Evolutionary conservation across 2,113 vertebrate genomes (phyloP), one percentile per base, ranked within the genome.

Genomic region (Spea bombifrons): DNA sequence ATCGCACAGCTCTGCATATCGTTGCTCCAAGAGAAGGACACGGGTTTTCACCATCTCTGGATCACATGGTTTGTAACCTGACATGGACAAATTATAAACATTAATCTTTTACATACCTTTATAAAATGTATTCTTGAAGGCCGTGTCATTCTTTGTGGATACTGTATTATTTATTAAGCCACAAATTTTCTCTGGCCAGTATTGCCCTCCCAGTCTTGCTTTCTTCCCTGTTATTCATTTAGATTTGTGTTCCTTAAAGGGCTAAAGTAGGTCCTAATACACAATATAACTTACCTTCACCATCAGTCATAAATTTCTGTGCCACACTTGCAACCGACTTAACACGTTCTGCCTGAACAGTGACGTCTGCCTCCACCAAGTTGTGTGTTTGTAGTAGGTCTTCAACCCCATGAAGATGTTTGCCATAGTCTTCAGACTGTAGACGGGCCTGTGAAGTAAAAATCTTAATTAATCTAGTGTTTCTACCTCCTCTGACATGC

Each of bases 331-430:
- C 90, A 46, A 97, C 93, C 0, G 81, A 94, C 72, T 92, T 93
- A 66, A 97, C 95, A 71, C 95, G 81, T 85, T 98, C 96, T 0
- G 96, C 94, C 87, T 97, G 96, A 13, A 92, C 94, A 0, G 94
- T 91, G 15, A 96, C 94, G 83, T 98, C 96, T 0, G 96, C 95
- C 72, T 97, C 96, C 64, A 97, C 95, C 86, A 98, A 90, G 7
- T 85, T 92, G n/a, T 97, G 96, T 52, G 94, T 94, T 92, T 98
- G 96, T 45, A 97, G 91, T 12, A 98, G 88, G 75, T 97, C 95
- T 68, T 97, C 94, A 75, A 98, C 96, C 0, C 95, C 95, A 0
- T 94, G 93, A 81, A 98, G 89, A 84, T 98, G 96, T 88, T 95
- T 97, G 55, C 96, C 96, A 15, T 93, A 89, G 84, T 97, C 96